Conservation (phyloP, 2,113 vertebrate genomes). For the Rhinoptilus africanus region DNA sequence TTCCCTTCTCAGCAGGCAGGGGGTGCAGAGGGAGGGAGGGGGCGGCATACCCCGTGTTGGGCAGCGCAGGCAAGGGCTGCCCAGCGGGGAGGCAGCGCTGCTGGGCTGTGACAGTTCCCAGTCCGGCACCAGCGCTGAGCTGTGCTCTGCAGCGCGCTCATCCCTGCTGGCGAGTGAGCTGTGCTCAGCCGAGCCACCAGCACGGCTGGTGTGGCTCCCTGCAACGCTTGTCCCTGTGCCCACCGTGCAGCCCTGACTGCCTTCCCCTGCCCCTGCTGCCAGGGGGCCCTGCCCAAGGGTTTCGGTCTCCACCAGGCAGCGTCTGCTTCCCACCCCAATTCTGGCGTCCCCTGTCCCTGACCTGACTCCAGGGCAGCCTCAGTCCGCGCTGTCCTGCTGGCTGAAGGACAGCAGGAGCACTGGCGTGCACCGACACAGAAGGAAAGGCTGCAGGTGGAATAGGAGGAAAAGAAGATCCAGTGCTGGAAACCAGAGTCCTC, state of each 20-base stretch:
- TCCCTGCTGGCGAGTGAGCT: accelerated
- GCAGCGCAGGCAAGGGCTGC: not conserved
- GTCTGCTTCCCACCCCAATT: not conserved
- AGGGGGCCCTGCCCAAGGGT: too few relatives aligned
- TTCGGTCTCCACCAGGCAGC: not conserved
- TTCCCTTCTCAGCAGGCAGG: not conserved
- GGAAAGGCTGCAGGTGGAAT: accelerated
- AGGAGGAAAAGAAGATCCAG: not conserved
- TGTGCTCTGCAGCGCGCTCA: accelerated
- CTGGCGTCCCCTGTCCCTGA: not conserved
- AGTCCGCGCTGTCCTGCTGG: accelerated
- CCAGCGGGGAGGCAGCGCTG: accelerated
- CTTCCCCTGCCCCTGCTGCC: too few relatives aligned
- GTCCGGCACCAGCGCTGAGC: not conserved
- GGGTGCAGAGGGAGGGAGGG: not conserved
- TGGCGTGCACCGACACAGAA: accelerated
- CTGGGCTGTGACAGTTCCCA: not conserved
- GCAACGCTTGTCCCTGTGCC: accelerated
- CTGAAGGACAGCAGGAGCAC: not conserved
- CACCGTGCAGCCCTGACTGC: accelerated
- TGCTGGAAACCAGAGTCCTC: not conserved
- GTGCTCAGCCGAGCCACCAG: not conserved
- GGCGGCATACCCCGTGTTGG: not conserved
- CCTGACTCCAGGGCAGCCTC: too few relatives aligned
- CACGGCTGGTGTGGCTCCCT: accelerated